Evolutionary conservation across 2,888 invertebrate genomes (phyloP), one percentile per base, ranked within the genome.

Genomic region (Sipunculus nudus): DNA sequence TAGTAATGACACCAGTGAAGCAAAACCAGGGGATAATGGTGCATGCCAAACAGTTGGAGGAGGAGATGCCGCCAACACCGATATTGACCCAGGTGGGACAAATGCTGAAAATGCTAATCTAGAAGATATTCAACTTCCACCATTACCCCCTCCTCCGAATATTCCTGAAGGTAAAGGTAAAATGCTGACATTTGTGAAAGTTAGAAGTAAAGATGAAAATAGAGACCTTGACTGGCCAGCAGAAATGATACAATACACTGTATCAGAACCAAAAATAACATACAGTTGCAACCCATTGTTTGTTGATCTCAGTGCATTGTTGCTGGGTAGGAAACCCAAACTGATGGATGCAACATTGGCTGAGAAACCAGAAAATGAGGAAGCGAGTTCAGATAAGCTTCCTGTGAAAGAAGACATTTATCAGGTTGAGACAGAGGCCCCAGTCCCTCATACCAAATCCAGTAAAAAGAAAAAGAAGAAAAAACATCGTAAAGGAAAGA

Each of bases 281-380:
- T 81, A 63, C 61, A 78, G 79, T 59, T 80, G 80, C 68, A 81
- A 82, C 66, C 81, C 81, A 5, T 69, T 82, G 13, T 66, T 68
- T 49, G 80, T 80, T 73, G 79, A 81, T 68, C 80, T 81, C 63
- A 68, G 69, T 40, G 67, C n/a, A n/a, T n/a, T 70, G 40, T 64
- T 74, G 40, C 67, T 76, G 53, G 55, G 63, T 13, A 60, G 38
- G 25, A 68, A 65, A 35, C 52, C 53, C n/a, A n/a, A n/a, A n/a
- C n/a, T n/a, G n/a, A n/a, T n/a, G 2, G 8, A n/a, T n/a, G 1
- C 19, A n/a, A 32, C 1, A 26, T 25, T 3, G 50, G 23, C 16
- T 21, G 39, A 19, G 21, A 38, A 6, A 50, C 4, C 13, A 50
- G 38, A 39, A 26, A 50, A 50, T 32, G 19, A 31, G 50, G 13